Percentiles rank a stretch among this genome's conserved stretches.
Conservation (phyloP, 2,797 vertebrate species). For the Enteromius trimaculatus region DNA sequence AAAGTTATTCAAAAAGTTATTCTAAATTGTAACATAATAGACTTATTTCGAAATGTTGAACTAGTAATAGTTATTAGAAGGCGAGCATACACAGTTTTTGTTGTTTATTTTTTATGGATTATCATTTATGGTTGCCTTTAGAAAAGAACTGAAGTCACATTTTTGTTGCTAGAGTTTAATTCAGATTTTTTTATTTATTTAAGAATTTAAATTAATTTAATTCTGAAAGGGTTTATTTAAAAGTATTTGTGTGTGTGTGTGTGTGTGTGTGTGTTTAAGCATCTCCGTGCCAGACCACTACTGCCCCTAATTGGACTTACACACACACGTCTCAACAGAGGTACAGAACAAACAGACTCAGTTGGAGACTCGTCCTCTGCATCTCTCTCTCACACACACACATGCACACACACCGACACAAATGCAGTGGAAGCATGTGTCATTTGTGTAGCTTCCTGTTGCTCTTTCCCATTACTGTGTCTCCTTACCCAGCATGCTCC, state of each 20-base stretch:
- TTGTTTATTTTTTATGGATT: neutral
- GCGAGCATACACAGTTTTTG: neutral
- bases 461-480: slow-evolving; percentile 28
- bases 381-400: slow-evolving; percentile 6
- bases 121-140: neutral
- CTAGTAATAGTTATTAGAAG: neutral
- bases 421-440: slow-evolving; percentile 38
- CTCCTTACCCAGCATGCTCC: slow-evolving; percentile 49
- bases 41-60: neutral
- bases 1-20: neutral
- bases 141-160: neutral
- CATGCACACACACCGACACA: slow-evolving; percentile 14
- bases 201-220: too few relatives aligned
- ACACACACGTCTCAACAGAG: slow-evolving; percentile 25
- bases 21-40: neutral
- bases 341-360: slow-evolving; percentile 46
- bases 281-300: slow-evolving; percentile 38
- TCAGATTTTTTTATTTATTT: neutral
- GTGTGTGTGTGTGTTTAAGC: slow-evolving; percentile 45
- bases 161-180: neutral
- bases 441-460: slow-evolving; percentile 48
- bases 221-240: neutral
- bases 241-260: slow-evolving; percentile 38
- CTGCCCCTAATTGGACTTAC: slow-evolving; percentile 47
- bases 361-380: slow-evolving; percentile 43